Base-by-base conservation (phyloP, 2,888 invertebrate species). In the Agrochola litura region DNA sequence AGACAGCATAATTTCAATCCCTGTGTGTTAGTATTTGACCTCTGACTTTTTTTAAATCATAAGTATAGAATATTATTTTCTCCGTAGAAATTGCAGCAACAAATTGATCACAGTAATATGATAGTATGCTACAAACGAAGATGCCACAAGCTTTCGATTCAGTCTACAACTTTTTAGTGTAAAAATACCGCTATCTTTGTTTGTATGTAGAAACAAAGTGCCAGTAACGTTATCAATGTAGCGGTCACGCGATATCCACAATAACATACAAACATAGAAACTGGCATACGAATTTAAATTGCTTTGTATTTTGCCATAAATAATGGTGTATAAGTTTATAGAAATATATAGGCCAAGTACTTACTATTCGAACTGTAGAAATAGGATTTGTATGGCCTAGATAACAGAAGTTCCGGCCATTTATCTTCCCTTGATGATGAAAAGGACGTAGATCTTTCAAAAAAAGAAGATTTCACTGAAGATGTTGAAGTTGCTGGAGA, bases 331-430 rank as follows among this genome's bases (percentile, higher is more conserved):
- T 58, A 68, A 22, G 14, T 67, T 14, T 49, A n/a, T 25, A 19
- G 1, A 58, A 63, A 64, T 68, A 37, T 58, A 66, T 63, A 49
- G 73, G 58, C 16, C 22, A n/a, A 71, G 63, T 87, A 95, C 96
- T 96, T 93, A 97, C 97, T 91, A 87, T 93, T 94, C 71, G 95
- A 92, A 88, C 93, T 95, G 89, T 94, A 96, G 86, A 92, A 96
- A 88, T 95, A 95, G 1, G 95, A 96, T 88, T 94, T 95, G 77
- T 95, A 93, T 41, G 97, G 96, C 89, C 92, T 94, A 72, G 96
- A 95, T 88, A 97, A 85, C 85, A 97, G 90, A 81, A 97, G 92
- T 92, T 97, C 97, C 89, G 97, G 97, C 97, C 97, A 97, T 93
- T 94, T 96, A 89, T 96, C 96, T 84, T 95, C 95, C 79, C 87